Evolutionary conservation across 1,140 invertebrate species (phyloP), one percentile per base, ranked within the genome.

Genomic region (Cydia pomonella): DNA sequence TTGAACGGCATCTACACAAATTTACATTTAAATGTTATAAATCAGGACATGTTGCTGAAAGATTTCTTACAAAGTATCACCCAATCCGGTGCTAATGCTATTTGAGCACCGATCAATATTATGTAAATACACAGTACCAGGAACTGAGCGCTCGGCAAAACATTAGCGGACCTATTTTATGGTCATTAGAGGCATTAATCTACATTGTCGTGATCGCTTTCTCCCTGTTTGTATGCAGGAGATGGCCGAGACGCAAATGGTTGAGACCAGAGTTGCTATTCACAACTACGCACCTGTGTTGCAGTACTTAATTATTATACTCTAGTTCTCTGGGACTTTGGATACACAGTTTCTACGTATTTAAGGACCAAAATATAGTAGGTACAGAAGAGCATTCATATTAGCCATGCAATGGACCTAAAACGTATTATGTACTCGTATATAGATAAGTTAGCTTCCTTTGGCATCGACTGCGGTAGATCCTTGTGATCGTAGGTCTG

Each of bases 131-230:
- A 2, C 7, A 23, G 21, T 59, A 59, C 53, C 21, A 59, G 53
- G 53, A 59, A 59, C 16, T 23, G 53, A 23, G 9, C 53, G 53
- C 53, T 18, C 53, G 21, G 53, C 9, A 59, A 59, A 59, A 59
- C 53, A 59, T 59, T 59, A 59, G 53, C n/a, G 10, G 53, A 59
- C 53, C 21, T 23, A 59, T 59, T 50, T 50, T 50, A 50, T 50
- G 47, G 47, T 50, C 47, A 59, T 59, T 59, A 59, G 53, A 59
- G 53, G 7, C 53, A 59, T 23, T 59, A 23, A 59, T 59, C 53
- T 59, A 59, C 53, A 59, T 59, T 59, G 21, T 59, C 53, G 53
- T 59, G 53, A 59, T 59, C 53, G 21, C 53, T 59, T 59, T 59
- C 53, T 59, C 53, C 53, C 53, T 10, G 53, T 59, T 59, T 23